Evolutionary conservation across 1,140 invertebrate genomes (phyloP).

Genomic region (Rhyzopertha dominica): DNA sequence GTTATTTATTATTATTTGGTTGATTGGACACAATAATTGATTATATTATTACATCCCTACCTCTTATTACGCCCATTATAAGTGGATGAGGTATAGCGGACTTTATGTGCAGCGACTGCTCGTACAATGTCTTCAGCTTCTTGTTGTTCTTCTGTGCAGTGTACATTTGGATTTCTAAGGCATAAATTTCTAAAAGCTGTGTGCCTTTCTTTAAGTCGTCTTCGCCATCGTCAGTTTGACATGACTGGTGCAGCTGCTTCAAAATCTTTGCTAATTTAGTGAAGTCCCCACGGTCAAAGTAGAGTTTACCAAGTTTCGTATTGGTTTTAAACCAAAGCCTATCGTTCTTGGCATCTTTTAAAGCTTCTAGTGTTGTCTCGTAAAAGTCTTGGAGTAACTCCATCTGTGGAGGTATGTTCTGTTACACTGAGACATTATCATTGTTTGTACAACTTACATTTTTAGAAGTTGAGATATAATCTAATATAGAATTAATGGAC

Average conservation of each 20-base stretch:
- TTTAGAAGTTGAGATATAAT: slow-evolving; percentile 99
- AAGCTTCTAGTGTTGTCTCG: slow-evolving; percentile 95
- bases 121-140: slow-evolving; percentile 96
- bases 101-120: slow-evolving; percentile 98
- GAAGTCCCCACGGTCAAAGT: slow-evolving; percentile 95
- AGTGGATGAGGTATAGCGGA: slow-evolving; percentile 99
- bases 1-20: too few relatives aligned
- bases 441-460: slow-evolving; percentile 89
- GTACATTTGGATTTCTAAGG: slow-evolving; percentile 99
- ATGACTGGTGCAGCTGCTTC: slow-evolving; percentile 95
- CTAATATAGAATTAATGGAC: slow-evolving; percentile 98
- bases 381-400: slow-evolving; percentile 99
- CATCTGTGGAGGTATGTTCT: slow-evolving; percentile 63
- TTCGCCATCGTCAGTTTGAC: slow-evolving; percentile 98
- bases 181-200: slow-evolving; percentile 97
- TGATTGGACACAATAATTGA: too few relatives aligned
- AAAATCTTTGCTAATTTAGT: slow-evolving; percentile 93
- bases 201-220: slow-evolving; percentile 99
- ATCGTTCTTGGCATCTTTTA: slow-evolving; percentile 99
- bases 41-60: slow-evolving; percentile 48
- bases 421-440: slow-evolving; percentile 15
- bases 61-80: slow-evolving; percentile 99
- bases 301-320: slow-evolving; percentile 97
- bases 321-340: slow-evolving; percentile 99
- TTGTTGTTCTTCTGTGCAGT: slow-evolving; percentile 99